These are phyloP conservation scores for Cataglyphis cursor DNA, from an alignment of 2,888 invertebrate species.

Conservation along the genomic window DNA sequence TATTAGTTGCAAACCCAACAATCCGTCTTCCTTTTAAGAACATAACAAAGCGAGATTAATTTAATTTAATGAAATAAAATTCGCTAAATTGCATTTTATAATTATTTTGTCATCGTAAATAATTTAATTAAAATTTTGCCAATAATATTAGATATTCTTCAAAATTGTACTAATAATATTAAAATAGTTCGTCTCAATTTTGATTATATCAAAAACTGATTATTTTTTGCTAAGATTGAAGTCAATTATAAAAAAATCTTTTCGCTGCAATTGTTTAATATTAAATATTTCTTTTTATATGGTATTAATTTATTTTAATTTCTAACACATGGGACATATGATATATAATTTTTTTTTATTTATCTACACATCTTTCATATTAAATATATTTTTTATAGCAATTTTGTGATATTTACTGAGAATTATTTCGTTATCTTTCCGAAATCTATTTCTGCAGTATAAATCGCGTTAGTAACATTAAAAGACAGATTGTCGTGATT, in stretches of 20 bases:
- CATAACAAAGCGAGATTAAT: slow-evolving; percentile 35
- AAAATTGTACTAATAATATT: not conserved
- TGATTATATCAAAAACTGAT: not conserved
- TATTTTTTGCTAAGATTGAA: not conserved
- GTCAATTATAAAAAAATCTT: not conserved
- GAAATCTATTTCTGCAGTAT: not conserved
- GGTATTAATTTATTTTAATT: not conserved
- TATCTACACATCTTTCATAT: not conserved
- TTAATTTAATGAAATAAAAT: not conserved
- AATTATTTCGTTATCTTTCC: not conserved
- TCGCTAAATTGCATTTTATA: slow-evolving; percentile 4
- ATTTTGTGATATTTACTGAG: not conserved
- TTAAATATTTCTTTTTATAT: not conserved
- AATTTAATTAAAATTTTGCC: slow-evolving; percentile 16
- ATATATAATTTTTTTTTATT: not conserved
- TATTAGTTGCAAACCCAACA: slow-evolving; percentile 66
- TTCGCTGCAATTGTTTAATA: not conserved
- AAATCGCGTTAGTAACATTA: slow-evolving; percentile 14
- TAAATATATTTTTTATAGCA: not conserved
- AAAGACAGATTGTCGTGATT: slow-evolving; percentile 18
- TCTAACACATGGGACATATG: not conserved
- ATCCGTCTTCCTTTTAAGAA: slow-evolving; percentile 61
- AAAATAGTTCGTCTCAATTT: not conserved
- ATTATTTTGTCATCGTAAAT: not conserved
- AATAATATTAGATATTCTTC: not conserved